These are phyloP conservation scores for Lasioglossum marginatum DNA, from an alignment of 2,888 invertebrate species.

Conservation along the genomic window DNA sequence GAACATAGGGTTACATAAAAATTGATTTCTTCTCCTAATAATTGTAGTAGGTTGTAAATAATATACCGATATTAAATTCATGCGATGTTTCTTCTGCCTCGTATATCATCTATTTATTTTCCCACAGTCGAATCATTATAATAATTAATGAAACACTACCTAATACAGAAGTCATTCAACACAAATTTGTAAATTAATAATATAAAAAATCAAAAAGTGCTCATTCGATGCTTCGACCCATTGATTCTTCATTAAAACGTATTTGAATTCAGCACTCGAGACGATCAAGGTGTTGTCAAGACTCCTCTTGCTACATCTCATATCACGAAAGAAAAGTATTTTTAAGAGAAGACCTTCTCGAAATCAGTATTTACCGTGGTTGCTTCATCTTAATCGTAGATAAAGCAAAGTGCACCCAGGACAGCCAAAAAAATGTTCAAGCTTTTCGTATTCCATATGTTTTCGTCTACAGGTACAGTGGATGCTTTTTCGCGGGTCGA, in stretches of 20 bases:
- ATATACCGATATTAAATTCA: too few species aligned
- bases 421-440: background rate
- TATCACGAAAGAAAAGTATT: background rate
- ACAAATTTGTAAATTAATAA: too few species aligned
- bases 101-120: too few species aligned
- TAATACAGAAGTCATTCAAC: too few species aligned
- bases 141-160: too few species aligned
- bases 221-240: too few species aligned
- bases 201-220: too few species aligned
- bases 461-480: background rate
- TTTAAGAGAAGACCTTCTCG: background rate
- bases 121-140: too few species aligned
- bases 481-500: conserved; percentile 21
- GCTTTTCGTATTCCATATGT: background rate
- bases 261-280: background rate
- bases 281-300: background rate
- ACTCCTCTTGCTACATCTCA: background rate
- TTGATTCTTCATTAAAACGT: background rate
- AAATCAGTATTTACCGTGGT: background rate
- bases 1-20: too few species aligned
- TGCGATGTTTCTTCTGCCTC: too few species aligned
- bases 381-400: background rate
- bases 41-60: too few species aligned
- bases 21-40: too few species aligned
- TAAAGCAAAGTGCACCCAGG: background rate